Evolutionary conservation across 2,888 invertebrate genomes (phyloP).

Genomic region (Pandemis heparana): DNA sequence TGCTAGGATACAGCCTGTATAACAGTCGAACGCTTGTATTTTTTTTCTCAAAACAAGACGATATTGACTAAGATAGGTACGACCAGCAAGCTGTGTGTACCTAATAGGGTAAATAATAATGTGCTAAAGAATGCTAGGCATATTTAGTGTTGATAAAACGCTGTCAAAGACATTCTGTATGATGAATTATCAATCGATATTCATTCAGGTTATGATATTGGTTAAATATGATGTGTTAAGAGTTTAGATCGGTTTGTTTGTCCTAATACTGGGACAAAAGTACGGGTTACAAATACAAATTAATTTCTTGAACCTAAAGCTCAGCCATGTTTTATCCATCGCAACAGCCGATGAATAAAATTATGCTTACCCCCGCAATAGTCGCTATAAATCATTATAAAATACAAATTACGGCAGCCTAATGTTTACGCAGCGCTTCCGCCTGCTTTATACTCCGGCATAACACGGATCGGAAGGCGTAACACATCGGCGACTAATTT

Average conservation of each 20-base stretch:
- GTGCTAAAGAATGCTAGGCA: no score
- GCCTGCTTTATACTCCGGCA: conserved; percentile 54
- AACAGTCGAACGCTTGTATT: background rate
- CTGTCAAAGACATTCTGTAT: no score
- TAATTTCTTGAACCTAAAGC: conserved; percentile 2
- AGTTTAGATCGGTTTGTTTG: background rate
- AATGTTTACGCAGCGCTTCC: conserved; percentile 70
- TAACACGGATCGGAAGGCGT: conserved; percentile 55
- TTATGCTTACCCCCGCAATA: conserved; percentile 29
- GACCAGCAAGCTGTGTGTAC: no score
- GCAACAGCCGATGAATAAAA: conserved; percentile 31
- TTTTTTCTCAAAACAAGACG: background rate
- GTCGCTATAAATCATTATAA: conserved; percentile 73
- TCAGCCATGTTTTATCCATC: conserved; percentile 7
- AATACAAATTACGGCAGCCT: conserved; percentile 66
- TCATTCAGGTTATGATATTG: no score
- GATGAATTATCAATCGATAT: no score
- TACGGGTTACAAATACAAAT: background rate
- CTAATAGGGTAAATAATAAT: no score
- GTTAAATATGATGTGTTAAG: no score
- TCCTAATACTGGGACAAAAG: background rate
- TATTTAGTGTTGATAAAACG: no score
- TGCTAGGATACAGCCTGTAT: background rate
- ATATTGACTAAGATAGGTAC: no score
- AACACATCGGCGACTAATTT: conserved; percentile 68